Conservation (phyloP, 2,888 invertebrate species). For the Sarcophaga subvicina region DNA sequence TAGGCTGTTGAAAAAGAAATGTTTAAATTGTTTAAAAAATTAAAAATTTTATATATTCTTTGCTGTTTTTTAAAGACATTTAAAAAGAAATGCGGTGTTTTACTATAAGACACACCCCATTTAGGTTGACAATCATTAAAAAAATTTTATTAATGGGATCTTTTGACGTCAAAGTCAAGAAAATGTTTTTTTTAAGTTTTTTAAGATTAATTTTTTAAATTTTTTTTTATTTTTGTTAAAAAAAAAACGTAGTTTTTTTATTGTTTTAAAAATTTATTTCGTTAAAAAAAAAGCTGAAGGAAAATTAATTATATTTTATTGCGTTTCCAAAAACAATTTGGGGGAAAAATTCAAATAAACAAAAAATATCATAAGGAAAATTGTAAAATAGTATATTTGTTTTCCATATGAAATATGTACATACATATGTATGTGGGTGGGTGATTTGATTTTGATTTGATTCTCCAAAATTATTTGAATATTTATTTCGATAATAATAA, state of each 20-base stretch:
- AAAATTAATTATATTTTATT: neutral
- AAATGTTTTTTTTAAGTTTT: conserved; percentile 5
- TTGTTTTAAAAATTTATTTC: too few relatives aligned
- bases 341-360: neutral
- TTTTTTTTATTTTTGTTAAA: conserved; percentile 39
- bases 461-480: too few relatives aligned
- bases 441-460: too few relatives aligned
- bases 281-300: too few relatives aligned
- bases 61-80: neutral
- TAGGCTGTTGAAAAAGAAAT: conserved; percentile 28
- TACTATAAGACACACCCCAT: conserved; percentile 50
- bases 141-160: neutral
- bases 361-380: neutral
- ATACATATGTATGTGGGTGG: neutral
- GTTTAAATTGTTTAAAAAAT: neutral
- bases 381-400: neutral
- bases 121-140: neutral
- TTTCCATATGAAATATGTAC: neutral
- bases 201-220: neutral
- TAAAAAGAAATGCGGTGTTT: neutral
- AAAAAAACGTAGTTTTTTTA: neutral
- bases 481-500: neutral
- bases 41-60: neutral
- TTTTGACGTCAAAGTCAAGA: conserved; percentile 50
- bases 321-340: neutral